These are phyloP conservation scores for Tylochromis polylepis DNA, from an alignment of 2,113 vertebrate genomes.

Conservation along the genomic window DNA sequence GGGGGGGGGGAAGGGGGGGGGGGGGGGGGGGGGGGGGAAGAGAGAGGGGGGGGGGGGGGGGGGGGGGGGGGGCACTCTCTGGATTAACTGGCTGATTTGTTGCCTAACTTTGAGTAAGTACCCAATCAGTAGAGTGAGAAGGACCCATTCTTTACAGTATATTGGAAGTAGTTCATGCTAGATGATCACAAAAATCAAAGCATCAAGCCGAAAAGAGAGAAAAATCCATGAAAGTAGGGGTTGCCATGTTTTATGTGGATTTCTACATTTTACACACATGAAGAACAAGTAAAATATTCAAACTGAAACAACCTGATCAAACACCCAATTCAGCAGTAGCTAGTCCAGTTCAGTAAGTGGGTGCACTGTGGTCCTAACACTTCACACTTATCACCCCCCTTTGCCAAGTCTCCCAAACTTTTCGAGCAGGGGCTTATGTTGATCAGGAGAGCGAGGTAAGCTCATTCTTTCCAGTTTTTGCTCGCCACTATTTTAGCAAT, in stretches of 20 bases:
- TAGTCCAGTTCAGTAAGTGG: background rate
- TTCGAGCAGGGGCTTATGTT: background rate
- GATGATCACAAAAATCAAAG: background rate
- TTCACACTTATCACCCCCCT: background rate
- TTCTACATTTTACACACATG: background rate
- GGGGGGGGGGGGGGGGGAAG: too few relatives aligned
- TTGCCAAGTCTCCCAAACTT: background rate
- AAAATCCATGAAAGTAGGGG: too few relatives aligned
- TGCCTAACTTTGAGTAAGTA: conserved; percentile 16
- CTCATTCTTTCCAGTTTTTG: background rate
- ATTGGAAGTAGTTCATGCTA: background rate
- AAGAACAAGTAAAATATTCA: background rate
- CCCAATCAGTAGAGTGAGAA: background rate
- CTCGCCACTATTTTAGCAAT: background rate
- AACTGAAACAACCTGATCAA: background rate
- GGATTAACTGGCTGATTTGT: conserved; percentile 55
- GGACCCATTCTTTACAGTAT: background rate
- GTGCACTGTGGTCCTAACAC: background rate
- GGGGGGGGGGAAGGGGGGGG: too few relatives aligned
- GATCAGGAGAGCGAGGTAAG: background rate
- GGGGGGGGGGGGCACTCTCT: conserved; percentile 23
- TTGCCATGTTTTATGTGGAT: background rate
- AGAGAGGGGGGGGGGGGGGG: too few relatives aligned
- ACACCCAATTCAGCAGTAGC: background rate
- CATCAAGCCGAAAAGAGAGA: background rate